These are phyloP conservation scores for Ferrisia virgata DNA, from an alignment of 2,888 invertebrate genomes.

Conservation along the genomic window DNA sequence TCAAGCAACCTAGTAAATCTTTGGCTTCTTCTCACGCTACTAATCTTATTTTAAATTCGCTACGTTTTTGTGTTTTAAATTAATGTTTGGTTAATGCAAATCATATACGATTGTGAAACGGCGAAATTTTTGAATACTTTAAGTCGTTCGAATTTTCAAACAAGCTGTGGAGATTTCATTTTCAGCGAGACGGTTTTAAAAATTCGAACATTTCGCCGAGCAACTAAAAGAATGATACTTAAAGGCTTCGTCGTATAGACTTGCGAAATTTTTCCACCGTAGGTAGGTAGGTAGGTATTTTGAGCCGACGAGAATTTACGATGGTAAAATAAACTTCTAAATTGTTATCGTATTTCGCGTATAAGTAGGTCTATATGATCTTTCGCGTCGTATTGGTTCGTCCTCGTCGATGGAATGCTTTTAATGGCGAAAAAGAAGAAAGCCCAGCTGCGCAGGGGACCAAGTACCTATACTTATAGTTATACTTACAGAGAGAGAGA, in stretches of 20 bases:
- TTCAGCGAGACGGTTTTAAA: too few relatives aligned
- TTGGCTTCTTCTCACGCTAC: background rate
- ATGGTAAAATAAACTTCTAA: background rate
- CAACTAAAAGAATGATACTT: too few relatives aligned
- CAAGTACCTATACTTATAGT: background rate
- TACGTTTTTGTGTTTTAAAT: background rate
- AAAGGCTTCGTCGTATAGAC: too few relatives aligned
- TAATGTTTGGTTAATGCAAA: slow-evolving; percentile 7
- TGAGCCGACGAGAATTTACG: background rate
- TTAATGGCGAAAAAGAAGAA: background rate
- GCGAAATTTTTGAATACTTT: background rate
- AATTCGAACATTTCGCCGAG: too few relatives aligned
- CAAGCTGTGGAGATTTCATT: background rate
- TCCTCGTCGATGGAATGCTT: background rate
- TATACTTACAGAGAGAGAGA: too few relatives aligned
- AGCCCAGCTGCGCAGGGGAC: background rate
- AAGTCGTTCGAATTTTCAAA: background rate
- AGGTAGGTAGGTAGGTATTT: too few relatives aligned
- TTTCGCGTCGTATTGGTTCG: background rate
- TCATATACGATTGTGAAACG: background rate
- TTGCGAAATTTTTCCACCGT: too few relatives aligned
- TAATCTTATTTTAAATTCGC: background rate
- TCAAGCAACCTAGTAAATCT: background rate
- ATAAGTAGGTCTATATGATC: background rate
- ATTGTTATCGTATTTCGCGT: background rate